phyloP scores from a whole-genome alignment of 2,113 vertebrate species.

The Misgurnus anguillicaudatus region DNA sequence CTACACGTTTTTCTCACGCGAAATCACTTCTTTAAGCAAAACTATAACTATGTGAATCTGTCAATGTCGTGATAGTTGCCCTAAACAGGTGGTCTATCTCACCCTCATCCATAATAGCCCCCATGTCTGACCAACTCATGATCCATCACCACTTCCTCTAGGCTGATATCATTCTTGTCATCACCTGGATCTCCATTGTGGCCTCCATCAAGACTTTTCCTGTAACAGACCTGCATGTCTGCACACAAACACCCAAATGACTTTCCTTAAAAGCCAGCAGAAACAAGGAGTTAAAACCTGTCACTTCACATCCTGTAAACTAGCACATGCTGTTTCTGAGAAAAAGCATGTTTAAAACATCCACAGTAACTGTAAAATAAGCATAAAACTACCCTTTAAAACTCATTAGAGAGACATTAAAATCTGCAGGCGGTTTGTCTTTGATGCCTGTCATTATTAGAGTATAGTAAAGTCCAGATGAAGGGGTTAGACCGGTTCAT shows the following conservation, averaged over 20 bases:
- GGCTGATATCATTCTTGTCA: constrained; percentile 38
- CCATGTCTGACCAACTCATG: constrained; percentile 19
- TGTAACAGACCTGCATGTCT: constrained; percentile 37
- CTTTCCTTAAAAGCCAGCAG: neutral
- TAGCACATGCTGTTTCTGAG: constrained; percentile 41
- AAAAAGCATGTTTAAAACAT: constrained; percentile 37
- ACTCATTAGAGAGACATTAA: constrained; percentile 53
- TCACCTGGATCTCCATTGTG: constrained; percentile 26
- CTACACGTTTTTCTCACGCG: too few species aligned
- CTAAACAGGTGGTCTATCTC: constrained; percentile 28
- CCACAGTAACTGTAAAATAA: constrained; percentile 47
- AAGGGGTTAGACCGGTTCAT: constrained; percentile 37
- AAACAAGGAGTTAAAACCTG: constrained; percentile 30
- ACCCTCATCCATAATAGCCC: constrained; percentile 7
- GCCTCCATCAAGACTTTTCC: neutral
- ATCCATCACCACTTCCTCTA: constrained; percentile 42
- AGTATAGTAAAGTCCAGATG: constrained; percentile 31
- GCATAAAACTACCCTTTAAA: constrained; percentile 48
- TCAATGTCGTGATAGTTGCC: neutral
- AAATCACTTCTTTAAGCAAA: neutral
- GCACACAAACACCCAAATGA: constrained; percentile 12
- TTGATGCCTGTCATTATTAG: constrained; percentile 57
- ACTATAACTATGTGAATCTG: neutral
- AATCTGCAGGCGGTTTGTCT: constrained; percentile 28
- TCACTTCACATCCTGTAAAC: constrained; percentile 24